Percentiles rank a stretch among this genome's conserved stretches.
Conservation (phyloP, 2,113 vertebrate genomes). For the Myotis davidii region DNA sequence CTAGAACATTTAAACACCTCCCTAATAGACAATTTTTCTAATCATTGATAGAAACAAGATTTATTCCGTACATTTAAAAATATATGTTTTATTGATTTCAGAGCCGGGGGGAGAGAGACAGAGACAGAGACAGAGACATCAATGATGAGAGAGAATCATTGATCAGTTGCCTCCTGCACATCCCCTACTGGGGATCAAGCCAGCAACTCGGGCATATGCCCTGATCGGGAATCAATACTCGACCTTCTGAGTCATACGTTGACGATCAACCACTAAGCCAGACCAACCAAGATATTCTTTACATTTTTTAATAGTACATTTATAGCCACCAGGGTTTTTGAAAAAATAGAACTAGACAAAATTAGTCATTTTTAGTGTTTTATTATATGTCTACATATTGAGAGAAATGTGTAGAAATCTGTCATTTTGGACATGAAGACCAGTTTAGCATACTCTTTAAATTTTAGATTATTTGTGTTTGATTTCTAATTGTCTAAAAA, state of each 20-base stretch:
- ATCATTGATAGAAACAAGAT: not conserved
- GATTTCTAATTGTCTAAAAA: conserved; percentile 73
- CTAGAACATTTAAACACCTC: not conserved
- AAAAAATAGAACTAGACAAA: not conserved
- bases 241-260: too few species aligned
- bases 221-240: too few species aligned
- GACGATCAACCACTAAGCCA: too few species aligned
- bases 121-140: too few species aligned
- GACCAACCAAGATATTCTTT: not conserved
- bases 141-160: too few species aligned
- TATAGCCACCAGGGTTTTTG: not conserved
- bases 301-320: not conserved
- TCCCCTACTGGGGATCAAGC: too few species aligned
- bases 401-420: conserved; percentile 61
- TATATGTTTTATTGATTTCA: too few species aligned
- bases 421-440: conserved; percentile 38
- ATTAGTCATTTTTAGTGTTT: conserved; percentile 53
- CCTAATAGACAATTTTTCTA: conserved; percentile 4
- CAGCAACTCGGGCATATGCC: too few species aligned
- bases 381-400: conserved; percentile 55
- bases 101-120: too few species aligned
- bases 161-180: too few species aligned
- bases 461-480: conserved; percentile 64
- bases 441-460: conserved; percentile 54
- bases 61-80: conserved; percentile 36